Evolutionary conservation across 2,113 vertebrate species (phyloP).

Genomic region (Sorex fumeus): DNA sequence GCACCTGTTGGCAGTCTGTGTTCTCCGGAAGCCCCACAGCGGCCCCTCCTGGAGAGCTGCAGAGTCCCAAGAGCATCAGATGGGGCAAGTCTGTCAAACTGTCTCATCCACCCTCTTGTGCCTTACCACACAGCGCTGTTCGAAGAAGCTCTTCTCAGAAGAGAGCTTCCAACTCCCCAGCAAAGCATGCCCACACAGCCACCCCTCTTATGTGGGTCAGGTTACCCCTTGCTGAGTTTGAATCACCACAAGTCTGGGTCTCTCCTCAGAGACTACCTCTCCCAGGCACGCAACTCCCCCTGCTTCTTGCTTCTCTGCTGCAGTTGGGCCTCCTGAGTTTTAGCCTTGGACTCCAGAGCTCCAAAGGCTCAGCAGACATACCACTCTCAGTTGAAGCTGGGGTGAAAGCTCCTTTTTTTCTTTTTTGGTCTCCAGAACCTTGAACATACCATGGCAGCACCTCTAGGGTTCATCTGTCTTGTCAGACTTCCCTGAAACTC

Average conservation of each 20-base stretch:
- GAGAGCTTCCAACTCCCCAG: background rate
- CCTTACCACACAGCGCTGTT: background rate
- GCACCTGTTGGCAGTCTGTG: background rate
- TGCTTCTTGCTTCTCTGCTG: background rate
- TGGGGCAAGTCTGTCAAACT: background rate
- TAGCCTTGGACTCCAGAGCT: background rate
- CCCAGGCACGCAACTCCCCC: background rate
- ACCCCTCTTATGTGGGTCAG: background rate
- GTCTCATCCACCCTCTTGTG: rapidly evolving
- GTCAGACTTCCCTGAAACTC: too few species aligned
- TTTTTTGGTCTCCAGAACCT: background rate
- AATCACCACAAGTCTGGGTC: background rate
- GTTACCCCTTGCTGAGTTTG: background rate
- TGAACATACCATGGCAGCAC: rapidly evolving
- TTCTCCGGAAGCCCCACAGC: background rate
- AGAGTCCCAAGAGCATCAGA: background rate
- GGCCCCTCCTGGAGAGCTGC: rapidly evolving
- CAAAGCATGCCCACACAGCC: too few species aligned
- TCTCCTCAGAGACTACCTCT: background rate
- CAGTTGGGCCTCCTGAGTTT: rapidly evolving
- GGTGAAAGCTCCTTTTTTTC: background rate
- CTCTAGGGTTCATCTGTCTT: rapidly evolving
- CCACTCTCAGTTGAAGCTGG: background rate
- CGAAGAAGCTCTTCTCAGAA: background rate
- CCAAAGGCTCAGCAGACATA: background rate